Evolutionary conservation across 2,888 invertebrate species (phyloP).

Genomic region (Neoaliturus tenellus): DNA sequence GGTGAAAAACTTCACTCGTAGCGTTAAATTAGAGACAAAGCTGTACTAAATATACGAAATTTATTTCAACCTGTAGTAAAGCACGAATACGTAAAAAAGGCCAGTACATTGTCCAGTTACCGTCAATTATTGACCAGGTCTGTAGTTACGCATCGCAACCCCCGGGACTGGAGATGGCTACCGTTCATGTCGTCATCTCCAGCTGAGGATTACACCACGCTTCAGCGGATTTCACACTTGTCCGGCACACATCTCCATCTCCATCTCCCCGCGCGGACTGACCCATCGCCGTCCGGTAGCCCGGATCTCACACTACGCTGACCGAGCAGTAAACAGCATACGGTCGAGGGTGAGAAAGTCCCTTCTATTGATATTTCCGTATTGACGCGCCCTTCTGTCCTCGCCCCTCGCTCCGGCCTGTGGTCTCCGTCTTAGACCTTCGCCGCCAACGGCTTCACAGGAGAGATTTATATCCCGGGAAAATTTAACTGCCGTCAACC

Average conservation of each 20-base stretch:
- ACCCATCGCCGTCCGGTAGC: background rate
- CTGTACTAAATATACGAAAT: no score
- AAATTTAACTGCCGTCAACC: constrained; percentile 27
- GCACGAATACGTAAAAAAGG: no score
- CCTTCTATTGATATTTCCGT: constrained; percentile 46
- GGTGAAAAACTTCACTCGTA: no score
- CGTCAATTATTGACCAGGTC: no score
- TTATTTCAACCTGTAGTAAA: no score
- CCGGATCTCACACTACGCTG: background rate
- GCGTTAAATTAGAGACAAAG: no score
- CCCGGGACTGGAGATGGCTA: no score
- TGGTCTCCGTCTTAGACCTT: background rate
- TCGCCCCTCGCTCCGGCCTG: background rate
- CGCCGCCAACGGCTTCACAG: background rate
- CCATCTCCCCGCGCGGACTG: background rate
- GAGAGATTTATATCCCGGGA: background rate
- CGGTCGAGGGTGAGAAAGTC: background rate
- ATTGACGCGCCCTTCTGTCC: background rate
- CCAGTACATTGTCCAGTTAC: no score
- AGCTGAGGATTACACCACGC: no score
- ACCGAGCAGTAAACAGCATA: background rate
- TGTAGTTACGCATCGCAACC: no score
- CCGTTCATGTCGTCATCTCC: no score
- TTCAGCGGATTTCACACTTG: background rate
- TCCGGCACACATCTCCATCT: no score